phyloP scores from a whole-genome alignment of 2,113 vertebrate genomes.

The Stegastes partitus region DNA sequence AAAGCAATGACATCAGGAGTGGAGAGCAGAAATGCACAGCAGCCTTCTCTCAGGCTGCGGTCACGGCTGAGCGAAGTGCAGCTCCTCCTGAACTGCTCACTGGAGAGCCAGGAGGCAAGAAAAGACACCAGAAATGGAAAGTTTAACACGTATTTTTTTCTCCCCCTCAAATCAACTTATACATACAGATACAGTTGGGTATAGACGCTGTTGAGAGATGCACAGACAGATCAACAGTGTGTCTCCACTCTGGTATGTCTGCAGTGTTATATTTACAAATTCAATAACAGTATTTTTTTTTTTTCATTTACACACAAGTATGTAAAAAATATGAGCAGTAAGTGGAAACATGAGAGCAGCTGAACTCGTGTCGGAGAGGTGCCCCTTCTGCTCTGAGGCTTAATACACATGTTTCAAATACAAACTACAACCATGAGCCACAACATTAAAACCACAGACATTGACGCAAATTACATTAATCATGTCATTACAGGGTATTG shows the following conservation, averaged over 20 bases:
- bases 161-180: neutral
- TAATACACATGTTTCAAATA: neutral
- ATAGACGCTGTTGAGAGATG: neutral
- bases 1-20: slow-evolving; percentile 37
- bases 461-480: no score
- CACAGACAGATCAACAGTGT: neutral
- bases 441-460: no score
- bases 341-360: slow-evolving; percentile 2
- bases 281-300: neutral
- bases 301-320: neutral
- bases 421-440: neutral
- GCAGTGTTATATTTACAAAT: slow-evolving; percentile 3
- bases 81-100: slow-evolving; percentile 50
- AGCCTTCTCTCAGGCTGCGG: slow-evolving; percentile 59
- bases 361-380: neutral
- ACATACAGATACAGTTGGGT: neutral
- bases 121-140: slow-evolving; percentile 35
- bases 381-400: no score
- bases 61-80: slow-evolving; percentile 59
- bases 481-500: no score
- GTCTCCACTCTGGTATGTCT: neutral
- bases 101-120: slow-evolving; percentile 26
- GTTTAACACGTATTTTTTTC: slow-evolving; percentile 1
- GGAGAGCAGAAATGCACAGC: slow-evolving; percentile 39
- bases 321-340: neutral